Conservation (phyloP, 2,797 vertebrate genomes). For the Hozukius guyotensis region DNA sequence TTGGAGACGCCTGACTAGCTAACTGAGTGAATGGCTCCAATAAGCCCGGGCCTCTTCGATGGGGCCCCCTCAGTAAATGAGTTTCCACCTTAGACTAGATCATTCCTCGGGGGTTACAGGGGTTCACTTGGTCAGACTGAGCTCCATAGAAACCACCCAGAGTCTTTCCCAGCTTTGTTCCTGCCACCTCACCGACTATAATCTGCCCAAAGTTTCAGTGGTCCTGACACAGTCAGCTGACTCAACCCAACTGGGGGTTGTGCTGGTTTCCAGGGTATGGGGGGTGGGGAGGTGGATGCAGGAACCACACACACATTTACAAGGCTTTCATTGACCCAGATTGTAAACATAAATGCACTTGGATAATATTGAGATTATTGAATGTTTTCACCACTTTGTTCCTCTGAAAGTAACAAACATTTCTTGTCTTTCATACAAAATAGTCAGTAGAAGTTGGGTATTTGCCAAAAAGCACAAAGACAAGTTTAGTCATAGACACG, state of each 20-base stretch:
- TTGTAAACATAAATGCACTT: not conserved
- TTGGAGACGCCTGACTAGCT: slow-evolving; percentile 32
- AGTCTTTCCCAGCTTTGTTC: slow-evolving; percentile 68
- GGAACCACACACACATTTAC: not conserved
- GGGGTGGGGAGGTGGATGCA: slow-evolving; percentile 33
- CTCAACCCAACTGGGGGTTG: slow-evolving; percentile 37
- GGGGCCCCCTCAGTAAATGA: slow-evolving; percentile 57
- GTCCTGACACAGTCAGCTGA: slow-evolving; percentile 64
- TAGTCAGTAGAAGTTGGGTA: not conserved
- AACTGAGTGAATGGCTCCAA: slow-evolving; percentile 42
- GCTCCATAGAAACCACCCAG: slow-evolving; percentile 59
- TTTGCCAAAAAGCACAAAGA: not conserved
- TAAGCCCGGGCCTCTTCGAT: slow-evolving; percentile 33
- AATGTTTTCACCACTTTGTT: not conserved
- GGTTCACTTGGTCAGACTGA: slow-evolving; percentile 61
- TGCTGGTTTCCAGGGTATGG: slow-evolving; percentile 23
- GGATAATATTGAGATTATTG: not conserved
- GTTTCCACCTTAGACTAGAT: slow-evolving; percentile 51
- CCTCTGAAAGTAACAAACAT: not conserved
- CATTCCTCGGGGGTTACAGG: slow-evolving; percentile 46
- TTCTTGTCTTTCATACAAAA: not conserved
- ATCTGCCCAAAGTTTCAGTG: slow-evolving; percentile 45
- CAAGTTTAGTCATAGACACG: slow-evolving; percentile 28
- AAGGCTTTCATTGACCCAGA: not conserved
- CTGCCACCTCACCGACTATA: slow-evolving; percentile 57